These are phyloP conservation scores for Lasioglossum malachurum DNA, from an alignment of 2,888 invertebrate genomes.

Conservation along the genomic window DNA sequence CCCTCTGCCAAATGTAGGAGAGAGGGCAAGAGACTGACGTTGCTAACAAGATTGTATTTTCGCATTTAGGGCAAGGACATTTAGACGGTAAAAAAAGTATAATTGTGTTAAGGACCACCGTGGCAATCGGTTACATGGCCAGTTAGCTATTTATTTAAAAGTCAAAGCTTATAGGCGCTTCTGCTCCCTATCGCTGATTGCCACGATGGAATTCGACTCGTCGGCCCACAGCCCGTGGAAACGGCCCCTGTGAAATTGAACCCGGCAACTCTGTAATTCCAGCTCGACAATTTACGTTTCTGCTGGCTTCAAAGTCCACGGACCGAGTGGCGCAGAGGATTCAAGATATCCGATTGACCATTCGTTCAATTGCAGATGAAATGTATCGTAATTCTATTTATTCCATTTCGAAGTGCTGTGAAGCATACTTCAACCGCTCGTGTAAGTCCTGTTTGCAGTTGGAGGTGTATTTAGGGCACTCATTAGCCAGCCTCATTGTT, in stretches of 20 bases:
- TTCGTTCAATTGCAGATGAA: neutral
- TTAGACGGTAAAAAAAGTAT: too few species aligned
- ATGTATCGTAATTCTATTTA: neutral
- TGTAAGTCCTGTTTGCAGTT: neutral
- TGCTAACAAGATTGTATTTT: too few species aligned
- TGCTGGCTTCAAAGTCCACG: neutral
- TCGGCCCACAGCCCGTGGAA: neutral
- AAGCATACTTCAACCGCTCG: neutral
- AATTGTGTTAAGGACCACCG: neutral
- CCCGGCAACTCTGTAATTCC: slow-evolving; percentile 19
- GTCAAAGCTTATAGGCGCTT: slow-evolving; percentile 42
- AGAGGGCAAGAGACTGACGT: too few species aligned
- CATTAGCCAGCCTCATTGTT: too few species aligned
- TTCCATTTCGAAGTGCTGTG: neutral
- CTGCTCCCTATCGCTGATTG: neutral
- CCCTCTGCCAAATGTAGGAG: too few species aligned
- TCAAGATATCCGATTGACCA: neutral
- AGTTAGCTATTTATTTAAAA: slow-evolving; percentile 44
- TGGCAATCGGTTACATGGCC: neutral
- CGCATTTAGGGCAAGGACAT: too few species aligned
- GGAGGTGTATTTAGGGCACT: too few species aligned
- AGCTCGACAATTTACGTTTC: slow-evolving; percentile 23
- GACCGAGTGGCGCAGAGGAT: neutral
- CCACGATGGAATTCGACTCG: slow-evolving; percentile 20
- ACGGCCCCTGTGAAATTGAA: slow-evolving; percentile 26